Evolutionary conservation across 2,797 vertebrate genomes (phyloP).

Genomic region (Masticophis lateralis): DNA sequence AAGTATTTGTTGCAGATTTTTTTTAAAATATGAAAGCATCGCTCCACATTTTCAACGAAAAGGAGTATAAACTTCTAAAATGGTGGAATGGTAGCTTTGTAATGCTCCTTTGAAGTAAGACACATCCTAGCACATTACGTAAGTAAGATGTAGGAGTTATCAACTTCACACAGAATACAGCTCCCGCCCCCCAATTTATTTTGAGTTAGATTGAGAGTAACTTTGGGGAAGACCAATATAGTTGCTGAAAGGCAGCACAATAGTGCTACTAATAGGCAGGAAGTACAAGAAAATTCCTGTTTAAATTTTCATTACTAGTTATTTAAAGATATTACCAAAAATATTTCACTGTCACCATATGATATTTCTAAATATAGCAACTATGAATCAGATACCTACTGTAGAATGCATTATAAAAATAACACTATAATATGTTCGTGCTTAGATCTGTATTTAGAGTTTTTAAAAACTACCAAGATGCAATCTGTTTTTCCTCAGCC

Average conservation of each 20-base stretch:
- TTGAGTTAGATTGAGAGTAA: slow-evolving; percentile 54
- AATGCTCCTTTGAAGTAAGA: neutral
- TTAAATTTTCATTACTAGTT: slow-evolving; percentile 42
- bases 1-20: neutral
- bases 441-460: neutral
- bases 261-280: slow-evolving; percentile 40
- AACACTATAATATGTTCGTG: slow-evolving; percentile 9
- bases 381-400: slow-evolving; percentile 47
- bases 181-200: slow-evolving; percentile 35
- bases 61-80: neutral
- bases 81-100: neutral
- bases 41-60: neutral
- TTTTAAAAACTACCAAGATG: neutral
- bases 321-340: slow-evolving; percentile 32
- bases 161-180: neutral
- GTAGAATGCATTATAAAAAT: slow-evolving; percentile 31
- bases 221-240: slow-evolving; percentile 40
- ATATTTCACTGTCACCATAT: slow-evolving; percentile 35
- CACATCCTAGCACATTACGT: too few relatives aligned
- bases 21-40: neutral
- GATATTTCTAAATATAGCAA: slow-evolving; percentile 29
- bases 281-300: slow-evolving; percentile 25
- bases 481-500: neutral
- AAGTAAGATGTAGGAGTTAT: neutral
- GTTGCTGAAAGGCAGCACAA: slow-evolving; percentile 46